phyloP scores from a whole-genome alignment of 2,888 invertebrate genomes.

The Abscondita cerata region DNA sequence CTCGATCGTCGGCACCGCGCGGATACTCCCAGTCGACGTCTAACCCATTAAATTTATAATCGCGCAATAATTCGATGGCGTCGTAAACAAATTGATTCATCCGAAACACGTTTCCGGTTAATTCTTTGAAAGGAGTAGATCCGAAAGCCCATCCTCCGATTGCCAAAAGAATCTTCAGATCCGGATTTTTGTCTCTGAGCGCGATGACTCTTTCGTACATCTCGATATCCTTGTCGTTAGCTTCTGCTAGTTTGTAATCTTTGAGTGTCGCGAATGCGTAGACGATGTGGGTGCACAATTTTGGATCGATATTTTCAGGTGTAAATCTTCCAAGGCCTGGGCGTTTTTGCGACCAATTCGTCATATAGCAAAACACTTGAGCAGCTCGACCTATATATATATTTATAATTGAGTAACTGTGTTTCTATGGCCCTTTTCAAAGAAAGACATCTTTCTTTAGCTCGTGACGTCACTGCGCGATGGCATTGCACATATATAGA shows the following conservation, averaged over 20 bases:
- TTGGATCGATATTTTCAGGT: conserved; percentile 88
- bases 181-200: conserved; percentile 86
- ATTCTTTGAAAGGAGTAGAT: conserved; percentile 91
- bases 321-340: conserved; percentile 87
- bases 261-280: conserved; percentile 94
- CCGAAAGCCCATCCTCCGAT: conserved; percentile 98
- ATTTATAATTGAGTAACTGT: neutral
- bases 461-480: too few relatives aligned
- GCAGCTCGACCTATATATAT: conserved; percentile 74
- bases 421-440: too few relatives aligned
- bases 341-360: conserved; percentile 95
- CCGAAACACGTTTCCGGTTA: conserved; percentile 88
- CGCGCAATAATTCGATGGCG: conserved; percentile 89
- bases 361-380: conserved; percentile 93
- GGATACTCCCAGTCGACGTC: conserved; percentile 97
- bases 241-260: conserved; percentile 82
- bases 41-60: conserved; percentile 90
- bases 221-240: conserved; percentile 81
- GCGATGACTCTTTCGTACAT: conserved; percentile 87
- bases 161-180: conserved; percentile 83
- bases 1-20: conserved; percentile 85
- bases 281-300: conserved; percentile 92
- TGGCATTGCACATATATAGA: too few relatives aligned
- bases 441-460: neutral
- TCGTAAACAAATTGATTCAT: conserved; percentile 97